Conservation (phyloP, 2,888 invertebrate genomes). For the Tenthredo livida region DNA sequence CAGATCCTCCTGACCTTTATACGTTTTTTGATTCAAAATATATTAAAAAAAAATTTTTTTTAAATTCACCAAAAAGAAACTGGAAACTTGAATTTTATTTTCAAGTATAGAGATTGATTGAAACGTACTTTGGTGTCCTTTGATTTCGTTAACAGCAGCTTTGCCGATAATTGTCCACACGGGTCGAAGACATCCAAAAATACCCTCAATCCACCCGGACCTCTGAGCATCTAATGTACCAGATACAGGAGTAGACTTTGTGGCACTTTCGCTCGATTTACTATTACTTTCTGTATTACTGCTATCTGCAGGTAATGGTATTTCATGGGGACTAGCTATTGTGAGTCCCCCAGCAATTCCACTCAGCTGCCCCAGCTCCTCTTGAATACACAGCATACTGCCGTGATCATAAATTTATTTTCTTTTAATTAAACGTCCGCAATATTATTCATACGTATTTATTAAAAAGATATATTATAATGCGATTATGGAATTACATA, state of each 20-base stretch:
- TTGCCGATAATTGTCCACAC: constrained; percentile 93
- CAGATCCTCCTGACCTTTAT: background rate
- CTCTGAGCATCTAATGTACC: constrained; percentile 78
- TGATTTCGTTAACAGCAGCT: constrained; percentile 85
- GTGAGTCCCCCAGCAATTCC: constrained; percentile 71
- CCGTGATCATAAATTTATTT: constrained; percentile 60
- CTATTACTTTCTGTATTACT: constrained; percentile 69
- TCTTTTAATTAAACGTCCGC: background rate
- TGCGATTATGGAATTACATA: background rate
- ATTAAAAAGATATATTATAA: too few relatives aligned
- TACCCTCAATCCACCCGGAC: constrained; percentile 89
- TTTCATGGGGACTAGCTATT: constrained; percentile 63
- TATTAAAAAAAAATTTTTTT: background rate
- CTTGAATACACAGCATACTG: constrained; percentile 85
- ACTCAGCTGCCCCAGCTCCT: constrained; percentile 82
- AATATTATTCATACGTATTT: too few relatives aligned
- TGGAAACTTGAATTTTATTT: background rate
- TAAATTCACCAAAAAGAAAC: background rate
- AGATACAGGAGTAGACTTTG: constrained; percentile 70
- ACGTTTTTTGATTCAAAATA: background rate
- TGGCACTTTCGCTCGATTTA: constrained; percentile 71
- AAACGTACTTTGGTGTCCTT: constrained; percentile 81
- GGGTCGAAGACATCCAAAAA: constrained; percentile 93
- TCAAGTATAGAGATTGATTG: background rate
- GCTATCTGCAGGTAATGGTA: constrained; percentile 65